Evolutionary conservation across 2,113 vertebrate species (phyloP).

Genomic region (Paralichthys olivaceus): DNA sequence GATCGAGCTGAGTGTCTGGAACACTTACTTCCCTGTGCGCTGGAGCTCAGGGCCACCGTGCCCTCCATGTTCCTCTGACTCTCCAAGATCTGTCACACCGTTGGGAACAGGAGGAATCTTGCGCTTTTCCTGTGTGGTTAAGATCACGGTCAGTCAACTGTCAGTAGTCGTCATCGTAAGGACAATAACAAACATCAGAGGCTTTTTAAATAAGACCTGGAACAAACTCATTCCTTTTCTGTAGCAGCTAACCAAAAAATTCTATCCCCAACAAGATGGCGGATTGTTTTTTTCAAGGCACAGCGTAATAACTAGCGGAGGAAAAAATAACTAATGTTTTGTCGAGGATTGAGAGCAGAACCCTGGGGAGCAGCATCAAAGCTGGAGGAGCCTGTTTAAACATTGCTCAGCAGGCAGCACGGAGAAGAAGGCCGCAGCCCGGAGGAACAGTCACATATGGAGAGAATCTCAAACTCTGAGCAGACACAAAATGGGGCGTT

Average conservation of each 20-base stretch:
- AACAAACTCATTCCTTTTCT: background rate
- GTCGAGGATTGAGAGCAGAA: slow-evolving; percentile 58
- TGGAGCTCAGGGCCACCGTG: slow-evolving; percentile 96
- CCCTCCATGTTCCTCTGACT: slow-evolving; percentile 88
- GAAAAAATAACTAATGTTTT: slow-evolving; percentile 34
- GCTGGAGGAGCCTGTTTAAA: slow-evolving; percentile 34
- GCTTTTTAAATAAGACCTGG: background rate
- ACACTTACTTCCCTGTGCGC: slow-evolving; percentile 92
- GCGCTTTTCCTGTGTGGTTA: slow-evolving; percentile 90
- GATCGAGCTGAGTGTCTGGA: background rate
- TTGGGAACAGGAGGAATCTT: slow-evolving; percentile 96
- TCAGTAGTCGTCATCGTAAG: background rate
- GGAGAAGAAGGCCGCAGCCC: background rate
- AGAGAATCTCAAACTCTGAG: background rate
- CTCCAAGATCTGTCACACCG: slow-evolving; percentile 92
- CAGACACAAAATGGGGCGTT: background rate
- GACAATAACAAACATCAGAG: slow-evolving; percentile 1
- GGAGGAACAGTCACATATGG: background rate
- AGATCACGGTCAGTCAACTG: slow-evolving; percentile 49
- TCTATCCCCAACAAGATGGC: slow-evolving; percentile 33
- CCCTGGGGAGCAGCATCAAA: slow-evolving; percentile 56
- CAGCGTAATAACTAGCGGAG: slow-evolving; percentile 50
- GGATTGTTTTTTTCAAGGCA: background rate
- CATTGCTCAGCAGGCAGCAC: slow-evolving; percentile 14
- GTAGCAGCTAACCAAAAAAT: background rate